Evolutionary conservation across 2,113 vertebrate genomes (phyloP).

Genomic region (Gymnocephalus cernua): DNA sequence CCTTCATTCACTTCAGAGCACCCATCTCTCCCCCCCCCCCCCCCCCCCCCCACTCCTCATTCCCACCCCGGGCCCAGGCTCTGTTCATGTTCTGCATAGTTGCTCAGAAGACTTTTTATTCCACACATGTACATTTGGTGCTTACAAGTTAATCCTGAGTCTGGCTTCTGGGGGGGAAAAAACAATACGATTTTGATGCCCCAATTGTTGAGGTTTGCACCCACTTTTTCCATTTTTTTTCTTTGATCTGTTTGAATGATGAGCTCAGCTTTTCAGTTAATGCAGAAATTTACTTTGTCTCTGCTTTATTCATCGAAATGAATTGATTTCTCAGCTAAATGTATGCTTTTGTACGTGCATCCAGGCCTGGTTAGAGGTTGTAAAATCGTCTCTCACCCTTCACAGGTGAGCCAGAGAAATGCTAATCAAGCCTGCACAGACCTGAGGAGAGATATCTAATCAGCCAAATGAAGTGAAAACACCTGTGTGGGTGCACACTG

Average conservation of each 20-base stretch:
- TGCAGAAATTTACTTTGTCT: not conserved
- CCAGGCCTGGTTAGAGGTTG: too few relatives aligned
- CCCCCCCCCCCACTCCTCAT: not conserved
- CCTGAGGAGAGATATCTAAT: not conserved
- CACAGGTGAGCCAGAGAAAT: not conserved
- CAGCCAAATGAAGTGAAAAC: not conserved
- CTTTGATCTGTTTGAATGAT: too few relatives aligned
- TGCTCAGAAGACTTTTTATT: not conserved
- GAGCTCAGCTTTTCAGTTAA: too few relatives aligned
- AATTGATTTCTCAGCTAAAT: not conserved
- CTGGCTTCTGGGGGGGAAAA: not conserved
- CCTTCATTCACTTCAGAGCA: constrained; percentile 61
- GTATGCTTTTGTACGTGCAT: not conserved
- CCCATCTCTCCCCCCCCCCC: constrained; percentile 14
- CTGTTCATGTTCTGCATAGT: not conserved
- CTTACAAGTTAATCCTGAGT: not conserved
- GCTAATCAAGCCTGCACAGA: not conserved
- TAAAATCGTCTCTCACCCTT: not conserved
- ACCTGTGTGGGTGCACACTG: not conserved
- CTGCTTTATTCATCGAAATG: not conserved
- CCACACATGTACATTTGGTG: too few relatives aligned
- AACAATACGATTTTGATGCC: not conserved
- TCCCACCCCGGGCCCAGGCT: not conserved
- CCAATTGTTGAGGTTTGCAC: not conserved
- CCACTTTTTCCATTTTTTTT: not conserved